These are phyloP conservation scores for Lepilemur septentrionalis DNA, from an alignment of 2,797 vertebrate species.

Conservation along the genomic window DNA sequence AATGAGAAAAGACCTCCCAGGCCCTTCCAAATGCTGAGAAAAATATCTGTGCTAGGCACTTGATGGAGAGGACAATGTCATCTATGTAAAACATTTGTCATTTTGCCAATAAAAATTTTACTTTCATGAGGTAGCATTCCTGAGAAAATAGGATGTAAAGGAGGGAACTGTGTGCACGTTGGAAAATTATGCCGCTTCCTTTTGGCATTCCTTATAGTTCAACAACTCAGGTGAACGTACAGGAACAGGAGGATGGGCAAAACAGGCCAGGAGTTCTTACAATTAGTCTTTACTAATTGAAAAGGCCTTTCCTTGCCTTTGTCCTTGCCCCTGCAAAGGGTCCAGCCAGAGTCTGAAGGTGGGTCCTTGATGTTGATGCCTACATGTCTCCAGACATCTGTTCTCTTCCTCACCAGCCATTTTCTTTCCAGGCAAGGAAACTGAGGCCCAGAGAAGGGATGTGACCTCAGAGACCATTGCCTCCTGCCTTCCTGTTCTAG, in stretches of 20 bases:
- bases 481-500: neutral
- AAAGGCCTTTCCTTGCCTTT: neutral
- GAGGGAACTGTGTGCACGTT: neutral
- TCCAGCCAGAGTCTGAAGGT: neutral
- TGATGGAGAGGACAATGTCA: neutral
- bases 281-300: neutral
- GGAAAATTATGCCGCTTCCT: neutral
- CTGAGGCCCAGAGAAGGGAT: neutral
- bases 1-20: neutral
- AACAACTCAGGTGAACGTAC: neutral
- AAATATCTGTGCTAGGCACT: neutral
- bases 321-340: neutral
- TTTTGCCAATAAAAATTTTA: neutral
- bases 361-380: neutral
- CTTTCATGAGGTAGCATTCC: neutral
- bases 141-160: neutral
- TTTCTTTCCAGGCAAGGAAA: neutral
- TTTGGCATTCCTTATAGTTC: neutral
- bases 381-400: neutral
- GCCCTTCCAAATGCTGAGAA: neutral
- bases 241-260: neutral
- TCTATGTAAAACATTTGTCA: neutral
- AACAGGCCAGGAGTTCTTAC: neutral
- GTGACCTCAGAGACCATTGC: neutral
- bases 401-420: neutral